A percentile compares a stretch with the other conserved stretches of the same genome.
Conservation (phyloP, 1,140 invertebrate species). For the Carposina sasakii region DNA sequence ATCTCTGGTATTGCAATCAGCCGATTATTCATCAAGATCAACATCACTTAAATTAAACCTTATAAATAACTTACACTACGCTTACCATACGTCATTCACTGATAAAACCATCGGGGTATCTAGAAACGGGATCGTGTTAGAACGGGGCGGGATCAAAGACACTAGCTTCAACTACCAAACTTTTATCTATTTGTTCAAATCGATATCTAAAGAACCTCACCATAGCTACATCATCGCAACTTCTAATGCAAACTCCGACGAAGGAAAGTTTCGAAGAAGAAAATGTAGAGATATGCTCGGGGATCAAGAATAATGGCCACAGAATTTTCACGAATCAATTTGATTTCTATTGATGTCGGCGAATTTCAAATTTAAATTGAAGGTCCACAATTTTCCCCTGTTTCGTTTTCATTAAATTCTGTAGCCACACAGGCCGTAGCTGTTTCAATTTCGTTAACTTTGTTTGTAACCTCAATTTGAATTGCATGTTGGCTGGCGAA, state of each 20-base stretch:
- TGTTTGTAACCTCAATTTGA: too few relatives aligned
- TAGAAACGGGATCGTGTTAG: constrained; percentile 39
- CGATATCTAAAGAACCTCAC: constrained; percentile 63
- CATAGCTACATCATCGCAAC: constrained; percentile 66
- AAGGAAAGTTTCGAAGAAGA: constrained; percentile 59
- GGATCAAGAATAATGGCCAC: constrained; percentile 54
- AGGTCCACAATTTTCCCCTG: constrained; percentile 44
- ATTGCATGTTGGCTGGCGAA: too few relatives aligned
- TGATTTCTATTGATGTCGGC: constrained; percentile 23
- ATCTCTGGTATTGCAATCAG: too few relatives aligned
- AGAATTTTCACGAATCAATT: constrained; percentile 70
- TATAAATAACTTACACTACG: background rate
- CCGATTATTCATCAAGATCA: too few relatives aligned
- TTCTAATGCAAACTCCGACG: constrained; percentile 64
- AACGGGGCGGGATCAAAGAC: constrained; percentile 48
- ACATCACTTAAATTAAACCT: too few relatives aligned
- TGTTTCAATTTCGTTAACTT: too few relatives aligned
- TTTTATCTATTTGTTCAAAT: constrained; percentile 60
- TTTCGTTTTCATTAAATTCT: too few relatives aligned
- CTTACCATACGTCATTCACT: constrained; percentile 11
- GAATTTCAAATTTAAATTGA: constrained; percentile 28
- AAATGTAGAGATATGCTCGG: constrained; percentile 56
- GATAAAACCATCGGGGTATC: constrained; percentile 24
- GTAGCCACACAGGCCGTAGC: too few relatives aligned
- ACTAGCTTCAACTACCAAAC: constrained; percentile 66